Percentiles rank a stretch among this genome's conserved stretches.
phyloP scores from a whole-genome alignment of 2,797 vertebrate species.

The Aldrovandia affinis region DNA sequence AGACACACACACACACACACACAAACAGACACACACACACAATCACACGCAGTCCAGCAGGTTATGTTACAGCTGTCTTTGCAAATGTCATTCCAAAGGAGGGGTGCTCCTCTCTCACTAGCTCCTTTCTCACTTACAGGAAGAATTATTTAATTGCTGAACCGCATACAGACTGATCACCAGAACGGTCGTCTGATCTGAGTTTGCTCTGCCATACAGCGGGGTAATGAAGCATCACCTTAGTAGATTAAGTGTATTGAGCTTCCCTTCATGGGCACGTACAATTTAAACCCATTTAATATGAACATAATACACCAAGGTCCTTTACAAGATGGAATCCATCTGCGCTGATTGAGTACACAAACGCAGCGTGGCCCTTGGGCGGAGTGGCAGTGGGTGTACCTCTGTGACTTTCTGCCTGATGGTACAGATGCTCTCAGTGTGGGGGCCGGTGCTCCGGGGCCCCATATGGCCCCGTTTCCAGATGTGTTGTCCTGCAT shows the following conservation, averaged over 20 bases:
- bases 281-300: not conserved
- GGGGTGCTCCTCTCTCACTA: no score
- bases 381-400: not conserved
- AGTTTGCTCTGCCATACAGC: no score
- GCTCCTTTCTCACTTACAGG: no score
- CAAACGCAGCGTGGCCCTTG: not conserved
- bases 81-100: no score
- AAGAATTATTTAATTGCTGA: no score
- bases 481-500: conserved; percentile 72
- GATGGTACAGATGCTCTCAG: not conserved
- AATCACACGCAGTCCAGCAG: no score
- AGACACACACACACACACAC: not conserved
- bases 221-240: no score
- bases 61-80: no score
- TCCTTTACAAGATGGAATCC: not conserved
- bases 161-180: no score
- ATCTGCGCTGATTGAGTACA: not conserved
- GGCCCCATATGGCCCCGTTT: conserved; percentile 47
- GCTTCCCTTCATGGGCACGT: not conserved
- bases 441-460: not conserved
- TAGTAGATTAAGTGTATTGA: no score
- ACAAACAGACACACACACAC: not conserved
- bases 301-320: not conserved
- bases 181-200: no score
- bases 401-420: not conserved